Conservation (phyloP, 2,888 invertebrate genomes). For the Acleris laterana region DNA sequence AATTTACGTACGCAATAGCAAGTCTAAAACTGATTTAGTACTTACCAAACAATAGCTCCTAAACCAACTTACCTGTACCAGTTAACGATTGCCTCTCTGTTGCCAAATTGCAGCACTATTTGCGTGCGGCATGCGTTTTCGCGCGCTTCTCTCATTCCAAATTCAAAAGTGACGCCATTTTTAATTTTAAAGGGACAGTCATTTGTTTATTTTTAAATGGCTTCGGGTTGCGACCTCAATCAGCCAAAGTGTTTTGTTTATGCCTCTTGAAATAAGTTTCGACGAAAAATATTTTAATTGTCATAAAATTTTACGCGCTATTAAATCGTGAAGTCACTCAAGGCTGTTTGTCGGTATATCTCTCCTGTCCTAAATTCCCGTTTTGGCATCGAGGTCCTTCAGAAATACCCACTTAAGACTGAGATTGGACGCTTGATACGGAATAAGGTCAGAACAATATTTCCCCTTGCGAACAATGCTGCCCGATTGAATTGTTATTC, state of each 20-base stretch:
- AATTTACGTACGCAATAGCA: constrained; percentile 4
- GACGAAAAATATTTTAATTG: constrained; percentile 26
- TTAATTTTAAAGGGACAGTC: constrained; percentile 9
- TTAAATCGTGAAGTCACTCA: constrained; percentile 27
- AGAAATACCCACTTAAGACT: constrained; percentile 16
- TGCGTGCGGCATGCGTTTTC: constrained; percentile 36
- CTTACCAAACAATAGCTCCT: constrained; percentile 38
- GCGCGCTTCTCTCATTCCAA: constrained; percentile 37
- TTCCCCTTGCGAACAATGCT: constrained; percentile 5
- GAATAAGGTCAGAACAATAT: constrained; percentile 26
- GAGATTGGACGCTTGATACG: background rate
- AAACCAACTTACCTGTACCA: constrained; percentile 44
- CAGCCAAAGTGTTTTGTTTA: constrained; percentile 36
- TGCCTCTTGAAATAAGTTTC: constrained; percentile 28
- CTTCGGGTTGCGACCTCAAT: constrained; percentile 17
- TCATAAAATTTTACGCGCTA: constrained; percentile 26
- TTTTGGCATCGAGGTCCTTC: constrained; percentile 33
- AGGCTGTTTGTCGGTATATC: constrained; percentile 22
- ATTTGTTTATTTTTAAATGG: constrained; percentile 3
- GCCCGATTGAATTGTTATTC: constrained; percentile 1
- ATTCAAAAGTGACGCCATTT: constrained; percentile 35
- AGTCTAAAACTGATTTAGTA: constrained; percentile 40
- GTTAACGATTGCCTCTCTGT: constrained; percentile 40
- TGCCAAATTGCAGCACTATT: constrained; percentile 42
- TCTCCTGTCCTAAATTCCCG: constrained; percentile 22